Base-by-base conservation (phyloP, 2,888 invertebrate species). In the Cantharis lateralis region DNA sequence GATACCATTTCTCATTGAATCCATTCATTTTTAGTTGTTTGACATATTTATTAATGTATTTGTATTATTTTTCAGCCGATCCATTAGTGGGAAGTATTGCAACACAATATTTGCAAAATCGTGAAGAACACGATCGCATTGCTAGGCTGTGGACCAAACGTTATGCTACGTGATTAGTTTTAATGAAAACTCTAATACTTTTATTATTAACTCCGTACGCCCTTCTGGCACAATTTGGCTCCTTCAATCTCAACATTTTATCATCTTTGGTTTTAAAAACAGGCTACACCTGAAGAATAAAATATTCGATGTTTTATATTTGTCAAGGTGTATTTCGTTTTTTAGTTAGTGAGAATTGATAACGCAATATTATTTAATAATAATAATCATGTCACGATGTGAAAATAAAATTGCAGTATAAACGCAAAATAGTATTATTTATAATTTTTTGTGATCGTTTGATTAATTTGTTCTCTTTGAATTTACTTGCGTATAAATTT, bases 71-170 rank as follows among this genome's bases (percentile, higher is more conserved):
- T 91, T 3, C 89, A 95, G 97, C 97, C 87, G 98, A 99, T 90
- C 98, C 98, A 3, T 90, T 99, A 86, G 98, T 99, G 78, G 98
- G 98, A 82, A 98, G 97, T 89, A 98, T 99, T 91, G 99, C 98
- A 72, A 97, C 97, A 82, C 98, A 99, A 91, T 99, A 97, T 91
- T 92, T 98, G 84, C 97, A 98, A 90, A 98, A 99, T 89, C 92
- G 98, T 79, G 97, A 97, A 87, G 98, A 99, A 88, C 98, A 99
- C 88, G 98, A 99, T 89, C 94, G 98, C 88, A 97, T 98, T 89
- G 99, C 99, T 83, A 94, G 98, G 89, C 94, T 98, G 87, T 99
- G 99, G 99, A 99, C 99, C 88, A 98, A 98, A 89, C 94, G 98
- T 86, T 99, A 96, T 87, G 97, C 97, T 83, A 96, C 96, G 93